Conservation (phyloP, 2,888 invertebrate genomes). For the Monopis laevigella region DNA sequence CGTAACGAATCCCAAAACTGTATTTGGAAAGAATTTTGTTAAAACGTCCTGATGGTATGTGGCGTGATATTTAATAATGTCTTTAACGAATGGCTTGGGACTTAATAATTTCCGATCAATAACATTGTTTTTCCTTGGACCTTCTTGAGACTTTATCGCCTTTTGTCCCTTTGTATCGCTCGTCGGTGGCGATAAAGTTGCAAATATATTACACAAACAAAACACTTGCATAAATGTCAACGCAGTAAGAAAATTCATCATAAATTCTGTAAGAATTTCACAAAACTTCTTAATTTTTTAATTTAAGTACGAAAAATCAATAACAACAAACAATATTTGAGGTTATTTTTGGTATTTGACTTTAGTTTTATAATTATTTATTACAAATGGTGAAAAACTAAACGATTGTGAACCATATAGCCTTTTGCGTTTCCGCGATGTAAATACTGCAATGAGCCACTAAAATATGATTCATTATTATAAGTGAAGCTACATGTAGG, state of each 20-base stretch:
- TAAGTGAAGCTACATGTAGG: too few species aligned
- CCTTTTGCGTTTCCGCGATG: too few species aligned
- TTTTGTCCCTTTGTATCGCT: constrained; percentile 52
- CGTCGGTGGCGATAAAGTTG: constrained; percentile 54
- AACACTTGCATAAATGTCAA: constrained; percentile 30
- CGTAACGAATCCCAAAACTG: constrained; percentile 91
- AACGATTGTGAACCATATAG: too few species aligned
- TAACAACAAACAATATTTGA: too few species aligned
- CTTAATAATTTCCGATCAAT: constrained; percentile 75
- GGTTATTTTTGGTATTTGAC: too few species aligned
- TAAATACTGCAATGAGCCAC: too few species aligned
- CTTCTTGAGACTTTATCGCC: constrained; percentile 57
- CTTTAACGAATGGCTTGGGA: constrained; percentile 72
- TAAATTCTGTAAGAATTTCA: too few species aligned
- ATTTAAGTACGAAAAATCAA: too few species aligned
- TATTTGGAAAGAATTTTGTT: constrained; percentile 72
- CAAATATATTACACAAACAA: constrained; percentile 41
- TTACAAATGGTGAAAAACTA: too few species aligned
- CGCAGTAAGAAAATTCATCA: background rate
- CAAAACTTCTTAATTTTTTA: too few species aligned
- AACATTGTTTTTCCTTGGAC: constrained; percentile 72
- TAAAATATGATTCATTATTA: too few species aligned
- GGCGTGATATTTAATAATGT: constrained; percentile 80
- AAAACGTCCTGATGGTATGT: constrained; percentile 78
- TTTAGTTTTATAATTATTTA: too few species aligned